Conservation (phyloP, 2,888 invertebrate species). For the Dexiosoma caninum region DNA sequence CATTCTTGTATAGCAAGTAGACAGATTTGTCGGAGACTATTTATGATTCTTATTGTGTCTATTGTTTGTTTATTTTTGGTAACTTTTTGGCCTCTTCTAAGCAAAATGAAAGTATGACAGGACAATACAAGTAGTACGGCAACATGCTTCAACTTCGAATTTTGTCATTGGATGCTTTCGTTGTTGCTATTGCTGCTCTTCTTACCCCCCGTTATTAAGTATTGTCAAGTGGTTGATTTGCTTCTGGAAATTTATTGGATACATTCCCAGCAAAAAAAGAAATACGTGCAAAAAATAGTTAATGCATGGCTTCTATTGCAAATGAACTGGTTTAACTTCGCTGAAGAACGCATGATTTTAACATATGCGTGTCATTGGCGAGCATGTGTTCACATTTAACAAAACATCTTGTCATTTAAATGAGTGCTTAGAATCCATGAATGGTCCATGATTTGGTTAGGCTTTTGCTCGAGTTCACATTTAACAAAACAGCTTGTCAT, state of each 20-base stretch:
- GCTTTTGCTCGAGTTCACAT: too few species aligned
- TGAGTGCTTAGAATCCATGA: too few species aligned
- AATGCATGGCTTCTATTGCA: too few species aligned
- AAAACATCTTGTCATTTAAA: too few species aligned
- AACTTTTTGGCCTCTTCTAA: conserved; percentile 24
- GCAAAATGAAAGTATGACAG: background rate
- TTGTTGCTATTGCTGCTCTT: background rate
- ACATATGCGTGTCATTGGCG: too few species aligned
- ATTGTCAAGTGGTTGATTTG: background rate
- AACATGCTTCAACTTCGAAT: background rate
- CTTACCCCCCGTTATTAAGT: conserved; percentile 24
- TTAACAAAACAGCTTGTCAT: too few species aligned
- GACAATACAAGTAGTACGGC: background rate
- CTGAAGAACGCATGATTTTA: too few species aligned
- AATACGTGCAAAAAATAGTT: too few species aligned
- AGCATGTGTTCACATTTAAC: too few species aligned
- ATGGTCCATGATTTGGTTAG: too few species aligned
- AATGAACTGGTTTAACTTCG: too few species aligned
- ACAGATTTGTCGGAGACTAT: background rate
- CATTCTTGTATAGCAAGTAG: background rate
- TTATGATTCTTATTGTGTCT: conserved; percentile 38
- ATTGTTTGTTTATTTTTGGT: conserved; percentile 18
- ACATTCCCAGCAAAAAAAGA: too few species aligned
- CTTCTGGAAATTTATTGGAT: conserved; percentile 38
- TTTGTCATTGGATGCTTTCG: background rate